phyloP scores from a whole-genome alignment of 2,113 vertebrate genomes.

The Dendrocopos noguchii region DNA sequence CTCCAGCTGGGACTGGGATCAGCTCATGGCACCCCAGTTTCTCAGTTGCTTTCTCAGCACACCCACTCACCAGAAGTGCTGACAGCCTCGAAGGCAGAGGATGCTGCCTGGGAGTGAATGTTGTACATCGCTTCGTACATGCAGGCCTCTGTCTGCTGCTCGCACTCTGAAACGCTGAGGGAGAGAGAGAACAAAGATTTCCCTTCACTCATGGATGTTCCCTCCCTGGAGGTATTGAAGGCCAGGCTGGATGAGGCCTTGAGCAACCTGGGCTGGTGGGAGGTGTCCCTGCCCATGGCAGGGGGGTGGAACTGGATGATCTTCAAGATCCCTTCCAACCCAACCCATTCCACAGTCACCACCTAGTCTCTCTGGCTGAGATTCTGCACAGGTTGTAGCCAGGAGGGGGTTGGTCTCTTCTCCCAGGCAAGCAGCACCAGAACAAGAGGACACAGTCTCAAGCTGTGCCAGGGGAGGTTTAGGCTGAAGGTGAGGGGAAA shows the following conservation, averaged over 20 bases:
- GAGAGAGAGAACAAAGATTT: slow-evolving; percentile 8
- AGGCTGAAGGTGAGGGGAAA: too few species aligned
- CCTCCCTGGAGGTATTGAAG: too few species aligned
- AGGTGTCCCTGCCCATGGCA: too few species aligned
- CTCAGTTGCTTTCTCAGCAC: neutral
- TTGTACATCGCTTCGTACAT: slow-evolving; percentile 95
- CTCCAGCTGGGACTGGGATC: neutral
- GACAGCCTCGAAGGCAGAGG: slow-evolving; percentile 42
- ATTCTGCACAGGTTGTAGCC: neutral
- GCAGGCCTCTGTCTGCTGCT: slow-evolving; percentile 81
- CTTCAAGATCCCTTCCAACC: too few species aligned
- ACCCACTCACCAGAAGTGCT: slow-evolving; percentile 78
- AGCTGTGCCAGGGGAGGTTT: too few species aligned
- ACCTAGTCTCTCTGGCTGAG: neutral
- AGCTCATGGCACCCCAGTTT: neutral
- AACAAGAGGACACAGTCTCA: too few species aligned
- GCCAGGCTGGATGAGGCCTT: too few species aligned
- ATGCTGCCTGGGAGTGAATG: slow-evolving; percentile 83
- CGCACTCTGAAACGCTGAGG: slow-evolving; percentile 72
- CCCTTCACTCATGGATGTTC: neutral
- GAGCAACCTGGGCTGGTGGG: too few species aligned
- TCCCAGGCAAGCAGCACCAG: too few species aligned
- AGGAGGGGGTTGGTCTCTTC: too few species aligned
- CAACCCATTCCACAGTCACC: neutral
- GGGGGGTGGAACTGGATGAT: too few species aligned